A percentile compares a stretch with the other conserved stretches of the same genome.
Evolutionary conservation across 2,113 vertebrate genomes (phyloP).

Genomic region (Uria aalge): DNA sequence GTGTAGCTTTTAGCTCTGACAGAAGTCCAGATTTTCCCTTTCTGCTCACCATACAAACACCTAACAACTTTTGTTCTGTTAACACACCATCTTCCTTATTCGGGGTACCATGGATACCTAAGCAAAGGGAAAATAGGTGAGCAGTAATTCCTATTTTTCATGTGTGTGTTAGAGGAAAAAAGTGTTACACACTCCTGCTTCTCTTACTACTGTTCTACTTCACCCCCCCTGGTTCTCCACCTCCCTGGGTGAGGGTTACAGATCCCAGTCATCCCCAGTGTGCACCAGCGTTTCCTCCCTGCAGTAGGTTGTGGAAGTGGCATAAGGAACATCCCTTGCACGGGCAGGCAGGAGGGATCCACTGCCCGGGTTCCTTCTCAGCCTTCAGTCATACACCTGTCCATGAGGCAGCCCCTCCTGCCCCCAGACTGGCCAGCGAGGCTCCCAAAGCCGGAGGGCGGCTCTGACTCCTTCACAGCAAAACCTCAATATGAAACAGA

Average conservation of each 20-base stretch:
- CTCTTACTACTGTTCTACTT: background rate
- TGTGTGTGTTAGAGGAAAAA: background rate
- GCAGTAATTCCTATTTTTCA: background rate
- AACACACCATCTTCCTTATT: background rate
- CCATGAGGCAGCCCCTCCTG: rapidly evolving
- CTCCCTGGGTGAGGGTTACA: background rate
- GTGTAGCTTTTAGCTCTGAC: background rate
- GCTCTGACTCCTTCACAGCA: rapidly evolving
- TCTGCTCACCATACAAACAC: background rate
- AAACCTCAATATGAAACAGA: background rate
- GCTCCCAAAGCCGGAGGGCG: background rate
- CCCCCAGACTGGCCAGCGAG: background rate
- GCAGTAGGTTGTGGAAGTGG: background rate
- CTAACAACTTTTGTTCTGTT: background rate
- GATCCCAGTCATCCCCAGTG: background rate
- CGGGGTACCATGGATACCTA: background rate
- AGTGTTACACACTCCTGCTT: background rate
- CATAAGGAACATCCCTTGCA: background rate
- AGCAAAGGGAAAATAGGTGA: background rate
- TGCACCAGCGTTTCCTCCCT: background rate
- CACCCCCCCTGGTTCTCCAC: rapidly evolving
- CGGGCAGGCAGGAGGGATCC: background rate
- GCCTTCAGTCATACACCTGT: background rate
- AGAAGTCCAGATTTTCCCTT: background rate
- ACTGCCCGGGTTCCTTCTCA: background rate